Evolutionary conservation across 2,797 vertebrate species (phyloP), one percentile per base, ranked within the genome.

Genomic region (Microcaecilia unicolor): DNA sequence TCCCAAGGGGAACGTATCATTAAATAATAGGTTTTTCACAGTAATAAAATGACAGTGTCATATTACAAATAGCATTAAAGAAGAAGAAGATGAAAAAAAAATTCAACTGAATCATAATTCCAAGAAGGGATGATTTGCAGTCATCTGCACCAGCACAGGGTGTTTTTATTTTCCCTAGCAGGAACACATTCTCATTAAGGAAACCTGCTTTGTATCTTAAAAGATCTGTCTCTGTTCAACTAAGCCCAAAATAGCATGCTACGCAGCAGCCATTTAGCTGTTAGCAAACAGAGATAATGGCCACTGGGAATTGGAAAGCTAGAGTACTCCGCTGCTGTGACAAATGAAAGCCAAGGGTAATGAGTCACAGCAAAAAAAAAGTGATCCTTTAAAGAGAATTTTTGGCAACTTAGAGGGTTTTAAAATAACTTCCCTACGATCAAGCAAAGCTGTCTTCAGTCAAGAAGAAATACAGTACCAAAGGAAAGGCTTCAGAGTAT

Each of bases 371-470:
- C 45, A 58, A 44, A 70, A 50, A 45, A 58, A 44, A 70, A 50
- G 35, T 9, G 48, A 64, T 59, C 49, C 49, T 60, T 67, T 68
- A 63, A 64, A 70, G 69, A 59, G 44, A 70, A 69, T 55, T 36
- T 29, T 60, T 68, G 63, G 47, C 46, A 72, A 55, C 60, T 31
- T 58, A 57, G 47, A 49, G 34, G 53, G 48, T 63, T 72, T 58
- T 60, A 67, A 71, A 74, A 72, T 68, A 72, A 66, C 47, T 64
- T 64, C 55, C 27, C 48, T 55, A 54, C 62, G 47, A 58, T 66
- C 37, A 58, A 69, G 48, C 34, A 49, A 25, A 48, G 41, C 37
- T 68, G 57, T 64, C 62, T 66, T 59, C 36, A 55, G 49, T 34
- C 49, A 33, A 50, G 44, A 68, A 58, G 48, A 50, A 64, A 60